phyloP scores from a whole-genome alignment of 2,797 vertebrate species.

The Pelodytes ibericus region DNA sequence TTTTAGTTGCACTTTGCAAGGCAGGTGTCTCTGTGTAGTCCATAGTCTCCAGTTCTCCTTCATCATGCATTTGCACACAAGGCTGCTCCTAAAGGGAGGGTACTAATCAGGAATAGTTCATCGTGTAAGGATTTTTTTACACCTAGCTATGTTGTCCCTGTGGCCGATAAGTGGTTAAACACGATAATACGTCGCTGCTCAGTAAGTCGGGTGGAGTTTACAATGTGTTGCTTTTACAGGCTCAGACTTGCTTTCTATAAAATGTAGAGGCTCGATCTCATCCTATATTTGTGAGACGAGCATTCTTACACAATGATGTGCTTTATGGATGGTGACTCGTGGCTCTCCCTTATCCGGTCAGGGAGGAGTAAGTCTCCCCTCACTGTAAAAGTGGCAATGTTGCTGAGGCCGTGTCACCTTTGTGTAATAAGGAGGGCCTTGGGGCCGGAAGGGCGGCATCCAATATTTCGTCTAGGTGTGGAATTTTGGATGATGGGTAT shows the following conservation, averaged over 20 bases:
- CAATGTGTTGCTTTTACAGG: constrained; percentile 1
- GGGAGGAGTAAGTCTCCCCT: constrained; percentile 15
- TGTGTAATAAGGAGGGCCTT: constrained; percentile 33
- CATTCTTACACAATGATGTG: constrained; percentile 31
- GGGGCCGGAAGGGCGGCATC: constrained; percentile 17
- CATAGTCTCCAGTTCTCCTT: too few species aligned
- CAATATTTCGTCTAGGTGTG: constrained; percentile 34
- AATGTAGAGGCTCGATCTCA: background rate
- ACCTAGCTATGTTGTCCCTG: too few species aligned
- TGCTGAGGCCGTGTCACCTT: constrained; percentile 23
- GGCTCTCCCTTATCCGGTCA: background rate
- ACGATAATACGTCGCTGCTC: background rate
- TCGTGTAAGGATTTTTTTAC: too few species aligned
- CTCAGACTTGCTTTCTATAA: constrained; percentile 13
- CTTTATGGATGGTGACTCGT: constrained; percentile 12
- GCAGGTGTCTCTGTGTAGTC: too few species aligned
- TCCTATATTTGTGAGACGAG: background rate
- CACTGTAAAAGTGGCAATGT: background rate
- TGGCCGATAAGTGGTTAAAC: background rate
- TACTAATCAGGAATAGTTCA: too few species aligned
- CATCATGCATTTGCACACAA: too few species aligned
- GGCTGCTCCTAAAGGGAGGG: too few species aligned
- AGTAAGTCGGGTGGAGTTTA: background rate
- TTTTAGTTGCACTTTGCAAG: too few species aligned
- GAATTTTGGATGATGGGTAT: constrained; percentile 35